These are phyloP conservation scores for Oreochromis grahami DNA, from an alignment of 2,797 vertebrate species.

Conservation along the genomic window DNA sequence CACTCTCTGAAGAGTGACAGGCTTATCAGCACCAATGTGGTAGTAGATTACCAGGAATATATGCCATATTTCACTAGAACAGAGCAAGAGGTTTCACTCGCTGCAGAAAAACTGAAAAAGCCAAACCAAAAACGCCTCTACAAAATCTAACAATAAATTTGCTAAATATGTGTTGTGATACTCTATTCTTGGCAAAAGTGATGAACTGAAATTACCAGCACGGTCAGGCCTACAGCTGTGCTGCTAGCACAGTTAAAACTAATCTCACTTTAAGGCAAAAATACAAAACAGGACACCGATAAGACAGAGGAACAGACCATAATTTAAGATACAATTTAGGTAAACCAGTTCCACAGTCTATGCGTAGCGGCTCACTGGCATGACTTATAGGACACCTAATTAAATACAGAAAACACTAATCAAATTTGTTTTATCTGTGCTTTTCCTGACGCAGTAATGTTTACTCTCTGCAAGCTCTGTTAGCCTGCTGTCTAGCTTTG, in stretches of 20 bases:
- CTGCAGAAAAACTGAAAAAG: not conserved
- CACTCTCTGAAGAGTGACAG: not conserved
- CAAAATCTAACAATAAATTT: not conserved
- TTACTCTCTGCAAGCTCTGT: not conserved
- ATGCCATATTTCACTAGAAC: not conserved
- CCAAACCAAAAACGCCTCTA: not conserved
- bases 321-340: not conserved
- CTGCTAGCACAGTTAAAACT: not conserved
- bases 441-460: not conserved
- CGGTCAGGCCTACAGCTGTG: accelerated
- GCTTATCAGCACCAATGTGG: not conserved
- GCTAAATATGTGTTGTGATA: not conserved
- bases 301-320: not conserved
- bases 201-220: not conserved
- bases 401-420: not conserved
- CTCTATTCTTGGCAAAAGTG: not conserved
- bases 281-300: accelerated
- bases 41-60: not conserved
- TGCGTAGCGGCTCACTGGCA: not conserved
- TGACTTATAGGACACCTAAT: not conserved
- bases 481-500: not conserved
- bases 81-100: accelerated
- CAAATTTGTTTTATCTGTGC: not conserved
- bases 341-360: not conserved
- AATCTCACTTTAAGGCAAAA: not conserved